These are phyloP conservation scores for Diaperis boleti DNA, from an alignment of 2,888 invertebrate species.

Conservation along the genomic window DNA sequence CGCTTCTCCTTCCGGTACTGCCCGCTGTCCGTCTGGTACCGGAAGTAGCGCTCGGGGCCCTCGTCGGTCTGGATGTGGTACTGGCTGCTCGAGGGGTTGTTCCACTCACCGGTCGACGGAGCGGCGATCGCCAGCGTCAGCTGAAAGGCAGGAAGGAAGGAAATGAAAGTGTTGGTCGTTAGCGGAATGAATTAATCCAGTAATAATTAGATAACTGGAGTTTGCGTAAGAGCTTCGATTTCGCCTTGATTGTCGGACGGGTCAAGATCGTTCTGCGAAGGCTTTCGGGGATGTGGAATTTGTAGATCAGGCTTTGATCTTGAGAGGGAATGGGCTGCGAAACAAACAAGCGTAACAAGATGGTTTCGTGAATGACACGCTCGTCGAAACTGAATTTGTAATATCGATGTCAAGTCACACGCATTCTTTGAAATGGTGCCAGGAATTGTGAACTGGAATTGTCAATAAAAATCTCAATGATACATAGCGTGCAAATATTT, in stretches of 20 bases:
- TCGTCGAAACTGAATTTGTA: not conserved
- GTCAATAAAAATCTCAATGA: too few species aligned
- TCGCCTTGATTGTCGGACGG: not conserved
- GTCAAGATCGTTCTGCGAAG: not conserved
- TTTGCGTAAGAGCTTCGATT: too few species aligned
- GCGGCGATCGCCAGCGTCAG: constrained; percentile 57
- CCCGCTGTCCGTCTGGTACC: constrained; percentile 89
- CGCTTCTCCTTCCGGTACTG: constrained; percentile 91
- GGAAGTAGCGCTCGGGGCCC: constrained; percentile 90
- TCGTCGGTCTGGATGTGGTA: constrained; percentile 95
- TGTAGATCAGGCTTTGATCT: not conserved
- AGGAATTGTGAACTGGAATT: too few species aligned
- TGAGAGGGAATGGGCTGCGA: not conserved
- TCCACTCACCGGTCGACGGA: constrained; percentile 69
- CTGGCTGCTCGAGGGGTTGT: constrained; percentile 76
- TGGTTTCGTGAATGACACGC: not conserved
- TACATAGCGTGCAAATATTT: too few species aligned
- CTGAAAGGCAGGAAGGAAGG: constrained; percentile 52
- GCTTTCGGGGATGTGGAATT: too few species aligned
- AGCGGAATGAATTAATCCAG: constrained; percentile 1
- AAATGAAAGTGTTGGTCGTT: constrained; percentile 10
- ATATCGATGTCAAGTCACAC: not conserved
- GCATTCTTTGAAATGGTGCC: too few species aligned
- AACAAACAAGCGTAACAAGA: not conserved
- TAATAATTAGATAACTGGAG: too few species aligned